Conservation (phyloP, 2,888 invertebrate genomes). For the Physocephala rufipes region DNA sequence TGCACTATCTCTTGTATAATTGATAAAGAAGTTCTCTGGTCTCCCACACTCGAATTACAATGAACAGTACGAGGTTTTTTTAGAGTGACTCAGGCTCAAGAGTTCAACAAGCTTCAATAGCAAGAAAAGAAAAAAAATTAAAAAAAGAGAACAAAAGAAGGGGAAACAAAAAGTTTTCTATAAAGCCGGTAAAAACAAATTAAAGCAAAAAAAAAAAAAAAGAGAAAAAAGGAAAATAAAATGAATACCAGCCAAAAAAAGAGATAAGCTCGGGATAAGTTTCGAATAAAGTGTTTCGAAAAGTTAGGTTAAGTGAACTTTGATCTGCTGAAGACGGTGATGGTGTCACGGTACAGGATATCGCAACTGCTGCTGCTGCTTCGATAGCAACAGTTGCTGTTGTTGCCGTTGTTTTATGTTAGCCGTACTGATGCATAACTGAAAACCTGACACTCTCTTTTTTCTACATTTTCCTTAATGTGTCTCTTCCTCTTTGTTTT, state of each 20-base stretch:
- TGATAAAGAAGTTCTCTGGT: constrained; percentile 34
- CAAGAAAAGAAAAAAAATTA: constrained; percentile 7
- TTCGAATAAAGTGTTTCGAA: neutral
- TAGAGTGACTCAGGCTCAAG: constrained; percentile 9
- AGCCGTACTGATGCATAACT: neutral
- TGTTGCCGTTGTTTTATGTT: constrained; percentile 7
- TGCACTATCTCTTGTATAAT: neutral
- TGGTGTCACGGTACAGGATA: constrained; percentile 23
- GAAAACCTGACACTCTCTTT: constrained; percentile 25
- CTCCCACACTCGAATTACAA: constrained; percentile 29
- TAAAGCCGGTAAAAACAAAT: neutral
- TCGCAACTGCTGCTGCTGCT: constrained; percentile 11
- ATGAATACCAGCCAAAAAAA: neutral
- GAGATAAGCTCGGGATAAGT: constrained; percentile 12
- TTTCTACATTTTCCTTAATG: too few relatives aligned
- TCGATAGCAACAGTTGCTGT: neutral
- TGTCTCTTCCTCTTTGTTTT: too few relatives aligned
- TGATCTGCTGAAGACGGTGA: constrained; percentile 22
- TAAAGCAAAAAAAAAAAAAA: constrained; percentile 22
- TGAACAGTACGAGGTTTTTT: neutral
- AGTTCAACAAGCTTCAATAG: constrained; percentile 37
- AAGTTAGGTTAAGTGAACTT: constrained; percentile 18
- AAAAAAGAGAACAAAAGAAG: neutral
- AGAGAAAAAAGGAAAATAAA: constrained; percentile 25
- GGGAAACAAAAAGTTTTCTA: neutral